Percentiles rank a stretch among this genome's conserved stretches.
Conservation (phyloP, 1,140 invertebrate species). For the Phenacoccus solenopsis region DNA sequence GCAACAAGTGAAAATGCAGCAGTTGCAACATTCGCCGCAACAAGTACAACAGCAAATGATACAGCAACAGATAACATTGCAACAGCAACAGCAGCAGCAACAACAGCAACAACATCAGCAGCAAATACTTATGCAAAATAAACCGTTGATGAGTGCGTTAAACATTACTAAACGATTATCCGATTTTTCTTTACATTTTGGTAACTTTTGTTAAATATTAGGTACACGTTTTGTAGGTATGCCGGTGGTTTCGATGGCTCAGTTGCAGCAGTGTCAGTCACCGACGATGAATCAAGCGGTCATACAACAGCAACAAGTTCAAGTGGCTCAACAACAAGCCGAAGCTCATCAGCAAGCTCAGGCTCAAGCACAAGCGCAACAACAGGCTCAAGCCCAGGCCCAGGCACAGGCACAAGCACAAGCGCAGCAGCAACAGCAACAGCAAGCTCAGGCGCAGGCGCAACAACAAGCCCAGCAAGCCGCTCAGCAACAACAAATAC, state of each 20-base stretch:
- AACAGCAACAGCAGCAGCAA: constrained; percentile 30
- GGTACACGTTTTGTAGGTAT: too few relatives aligned
- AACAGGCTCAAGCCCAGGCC: constrained; percentile 28
- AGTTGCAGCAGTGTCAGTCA: constrained; percentile 11
- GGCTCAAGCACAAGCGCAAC: constrained; percentile 27
- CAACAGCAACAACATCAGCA: constrained; percentile 27
- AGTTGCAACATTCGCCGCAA: constrained; percentile 29
- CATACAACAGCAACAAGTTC: not conserved
- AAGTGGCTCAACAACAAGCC: not conserved
- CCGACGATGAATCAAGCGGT: too few relatives aligned
- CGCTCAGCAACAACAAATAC: constrained; percentile 18
- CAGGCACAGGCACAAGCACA: constrained; percentile 36
- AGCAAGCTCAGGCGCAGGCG: constrained; percentile 29
- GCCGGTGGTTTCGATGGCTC: not conserved
- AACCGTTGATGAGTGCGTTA: too few relatives aligned
- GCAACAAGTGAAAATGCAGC: constrained; percentile 35
- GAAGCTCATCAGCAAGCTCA: constrained; percentile 28
- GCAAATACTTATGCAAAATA: not conserved
- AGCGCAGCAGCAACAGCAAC: constrained; percentile 34
- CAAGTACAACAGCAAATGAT: constrained; percentile 31
- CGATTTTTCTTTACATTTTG: too few relatives aligned
- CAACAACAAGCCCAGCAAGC: constrained; percentile 34
- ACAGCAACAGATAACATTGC: constrained; percentile 25
- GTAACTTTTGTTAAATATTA: too few relatives aligned
- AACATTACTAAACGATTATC: too few relatives aligned